Percentiles rank a stretch among this genome's conserved stretches.
Conservation (phyloP, 2,888 invertebrate species). For the Drosophila putrida region DNA sequence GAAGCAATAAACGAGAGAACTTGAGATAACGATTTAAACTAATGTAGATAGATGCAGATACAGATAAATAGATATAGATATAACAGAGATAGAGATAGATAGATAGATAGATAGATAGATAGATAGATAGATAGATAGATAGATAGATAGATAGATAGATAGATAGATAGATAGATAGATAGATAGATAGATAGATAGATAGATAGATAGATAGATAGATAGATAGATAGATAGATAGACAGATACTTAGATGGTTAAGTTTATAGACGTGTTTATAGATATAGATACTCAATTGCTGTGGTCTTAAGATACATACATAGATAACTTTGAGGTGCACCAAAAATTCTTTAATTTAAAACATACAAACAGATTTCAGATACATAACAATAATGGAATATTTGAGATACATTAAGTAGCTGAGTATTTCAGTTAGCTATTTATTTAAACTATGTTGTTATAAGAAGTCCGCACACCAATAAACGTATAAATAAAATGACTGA, state of each 20-base stretch:
- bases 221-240: neutral
- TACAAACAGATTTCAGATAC: neutral
- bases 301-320: constrained; percentile 3
- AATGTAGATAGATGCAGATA: neutral
- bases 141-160: neutral
- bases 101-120: neutral
- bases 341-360: neutral
- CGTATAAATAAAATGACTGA: too few species aligned
- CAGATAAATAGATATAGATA: constrained; percentile 1
- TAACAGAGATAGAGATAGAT: too few species aligned
- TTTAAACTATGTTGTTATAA: too few species aligned
- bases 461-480: too few species aligned
- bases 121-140: neutral
- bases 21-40: constrained; percentile 7
- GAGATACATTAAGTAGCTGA: neutral
- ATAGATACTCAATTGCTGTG: neutral
- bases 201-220: neutral
- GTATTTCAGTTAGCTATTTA: too few species aligned
- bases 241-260: too few species aligned
- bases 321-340: neutral
- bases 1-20: constrained; percentile 1
- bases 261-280: too few species aligned
- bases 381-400: neutral
- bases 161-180: neutral
- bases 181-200: neutral